Conservation (phyloP, 2,888 invertebrate genomes). For the Rhamphomyia laevipes region DNA sequence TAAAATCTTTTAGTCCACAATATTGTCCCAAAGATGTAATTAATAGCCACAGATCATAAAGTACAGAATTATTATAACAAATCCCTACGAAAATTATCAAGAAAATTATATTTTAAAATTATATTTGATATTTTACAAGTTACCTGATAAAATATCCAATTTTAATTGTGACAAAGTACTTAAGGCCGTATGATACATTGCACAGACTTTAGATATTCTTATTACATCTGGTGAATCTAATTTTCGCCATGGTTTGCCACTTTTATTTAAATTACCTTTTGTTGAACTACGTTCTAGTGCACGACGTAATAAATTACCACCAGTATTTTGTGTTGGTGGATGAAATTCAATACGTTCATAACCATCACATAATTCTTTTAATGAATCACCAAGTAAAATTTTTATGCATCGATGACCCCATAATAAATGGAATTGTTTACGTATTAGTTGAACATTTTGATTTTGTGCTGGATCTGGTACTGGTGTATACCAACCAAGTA, state of each 20-base stretch:
- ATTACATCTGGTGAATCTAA: slow-evolving; percentile 72
- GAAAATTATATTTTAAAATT: slow-evolving; percentile 5
- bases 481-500: slow-evolving; percentile 90
- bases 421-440: slow-evolving; percentile 42
- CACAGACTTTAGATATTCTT: slow-evolving; percentile 75
- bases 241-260: slow-evolving; percentile 48
- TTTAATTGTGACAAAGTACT: slow-evolving; percentile 82
- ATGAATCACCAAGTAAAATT: slow-evolving; percentile 44
- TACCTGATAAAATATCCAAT: slow-evolving; percentile 85
- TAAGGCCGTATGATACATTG: slow-evolving; percentile 83
- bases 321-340: slow-evolving; percentile 28
- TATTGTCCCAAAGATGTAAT: slow-evolving; percentile 77
- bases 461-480: slow-evolving; percentile 34
- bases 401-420: slow-evolving; percentile 44
- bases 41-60: slow-evolving; percentile 85
- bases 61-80: slow-evolving; percentile 83
- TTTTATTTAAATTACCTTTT: slow-evolving; percentile 42
- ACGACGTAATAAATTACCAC: slow-evolving; percentile 45
- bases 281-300: slow-evolving; percentile 49
- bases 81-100: slow-evolving; percentile 50
- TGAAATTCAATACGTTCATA: slow-evolving; percentile 35
- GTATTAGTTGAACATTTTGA: slow-evolving; percentile 36
- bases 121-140: slow-evolving; percentile 4
- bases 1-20: slow-evolving; percentile 78
- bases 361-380: slow-evolving; percentile 30